These are phyloP conservation scores for Trichonephila clavipes DNA, from an alignment of 1,140 invertebrate species.

Conservation along the genomic window DNA sequence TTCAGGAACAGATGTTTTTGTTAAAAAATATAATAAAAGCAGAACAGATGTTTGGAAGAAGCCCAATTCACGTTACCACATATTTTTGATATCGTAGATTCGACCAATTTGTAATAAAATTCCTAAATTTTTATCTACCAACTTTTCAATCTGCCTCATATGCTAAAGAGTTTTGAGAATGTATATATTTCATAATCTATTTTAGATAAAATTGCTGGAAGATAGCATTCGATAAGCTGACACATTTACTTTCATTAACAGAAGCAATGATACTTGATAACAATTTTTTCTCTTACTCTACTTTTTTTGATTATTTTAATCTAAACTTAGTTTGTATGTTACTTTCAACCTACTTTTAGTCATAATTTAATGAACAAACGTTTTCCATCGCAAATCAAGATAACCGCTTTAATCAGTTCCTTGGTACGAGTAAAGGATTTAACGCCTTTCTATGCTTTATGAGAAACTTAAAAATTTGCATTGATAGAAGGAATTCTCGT, in stretches of 20 bases:
- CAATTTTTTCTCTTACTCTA: too few species aligned
- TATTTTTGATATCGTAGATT: neutral
- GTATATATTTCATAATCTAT: neutral
- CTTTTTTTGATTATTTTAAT: too few species aligned
- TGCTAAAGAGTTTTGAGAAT: neutral
- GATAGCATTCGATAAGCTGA: neutral
- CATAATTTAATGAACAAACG: too few species aligned
- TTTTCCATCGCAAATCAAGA: too few species aligned
- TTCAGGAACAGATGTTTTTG: neutral
- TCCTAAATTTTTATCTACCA: neutral
- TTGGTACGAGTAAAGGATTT: too few species aligned
- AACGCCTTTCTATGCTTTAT: too few species aligned
- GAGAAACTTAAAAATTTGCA: too few species aligned
- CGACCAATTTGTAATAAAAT: neutral
- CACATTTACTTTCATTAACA: neutral
- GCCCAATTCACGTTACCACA: neutral
- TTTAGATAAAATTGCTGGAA: neutral
- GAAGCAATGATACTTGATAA: neutral
- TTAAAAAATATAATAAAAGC: neutral
- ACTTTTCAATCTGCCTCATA: neutral
- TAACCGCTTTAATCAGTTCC: too few species aligned
- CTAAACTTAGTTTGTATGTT: too few species aligned
- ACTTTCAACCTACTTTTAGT: too few species aligned
- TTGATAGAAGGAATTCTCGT: too few species aligned
- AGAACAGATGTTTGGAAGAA: conserved; percentile 5